These are phyloP conservation scores for Falco punctatus DNA, from an alignment of 2,113 vertebrate species.

Conservation along the genomic window DNA sequence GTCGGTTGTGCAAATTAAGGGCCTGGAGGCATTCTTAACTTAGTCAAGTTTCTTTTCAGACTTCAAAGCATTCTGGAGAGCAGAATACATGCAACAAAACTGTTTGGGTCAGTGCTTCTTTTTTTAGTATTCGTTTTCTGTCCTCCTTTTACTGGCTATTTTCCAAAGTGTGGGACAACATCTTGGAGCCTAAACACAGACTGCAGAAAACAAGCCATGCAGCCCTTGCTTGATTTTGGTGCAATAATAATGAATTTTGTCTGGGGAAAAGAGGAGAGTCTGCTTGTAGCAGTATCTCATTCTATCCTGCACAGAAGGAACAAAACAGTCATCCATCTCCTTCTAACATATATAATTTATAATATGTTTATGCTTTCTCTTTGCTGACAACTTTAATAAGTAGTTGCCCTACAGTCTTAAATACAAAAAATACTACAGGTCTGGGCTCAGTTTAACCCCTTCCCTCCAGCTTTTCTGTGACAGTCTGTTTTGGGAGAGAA, in stretches of 20 bases:
- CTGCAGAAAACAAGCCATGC: constrained; percentile 61
- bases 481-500: constrained; percentile 25
- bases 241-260: constrained; percentile 55
- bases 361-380: constrained; percentile 9
- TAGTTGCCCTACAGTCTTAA: neutral
- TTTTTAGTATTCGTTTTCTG: constrained; percentile 63
- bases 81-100: constrained; percentile 48
- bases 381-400: constrained; percentile 19
- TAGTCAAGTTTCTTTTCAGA: constrained; percentile 33
- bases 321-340: neutral
- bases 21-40: constrained; percentile 33
- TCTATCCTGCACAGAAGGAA: constrained; percentile 1
- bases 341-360: neutral
- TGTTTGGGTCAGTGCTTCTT: constrained; percentile 62
- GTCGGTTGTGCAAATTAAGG: constrained; percentile 43
- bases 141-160: constrained; percentile 23
- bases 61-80: constrained; percentile 63
- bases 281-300: neutral
- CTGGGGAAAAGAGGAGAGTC: constrained; percentile 46
- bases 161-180: constrained; percentile 55
- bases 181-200: constrained; percentile 64
- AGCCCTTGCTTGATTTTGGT: constrained; percentile 31
- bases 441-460: constrained; percentile 56
- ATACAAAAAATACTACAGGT: constrained; percentile 37
- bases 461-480: neutral